A percentile compares a stretch with the other conserved stretches of the same genome.
phyloP scores from a whole-genome alignment of 2,113 vertebrate species.

The Trichomycterus rosablanca region DNA sequence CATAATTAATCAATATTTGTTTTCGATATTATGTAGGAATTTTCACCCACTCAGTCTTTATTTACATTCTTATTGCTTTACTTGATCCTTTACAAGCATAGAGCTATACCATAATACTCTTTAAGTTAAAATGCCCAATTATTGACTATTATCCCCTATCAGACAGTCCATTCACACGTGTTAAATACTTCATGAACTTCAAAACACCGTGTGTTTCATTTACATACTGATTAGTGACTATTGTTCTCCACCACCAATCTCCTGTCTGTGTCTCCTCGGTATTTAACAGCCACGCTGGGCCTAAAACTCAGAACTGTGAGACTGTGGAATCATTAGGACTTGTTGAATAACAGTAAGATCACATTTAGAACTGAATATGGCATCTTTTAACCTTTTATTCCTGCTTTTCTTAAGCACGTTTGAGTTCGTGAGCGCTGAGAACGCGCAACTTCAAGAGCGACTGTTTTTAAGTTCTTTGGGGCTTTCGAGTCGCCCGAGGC shows the following conservation, averaged over 20 bases:
- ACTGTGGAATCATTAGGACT: too few relatives aligned
- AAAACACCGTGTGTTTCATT: background rate
- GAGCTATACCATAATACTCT: too few relatives aligned
- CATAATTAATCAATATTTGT: too few relatives aligned
- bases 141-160: too few relatives aligned
- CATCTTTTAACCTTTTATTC: background rate
- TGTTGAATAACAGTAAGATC: too few relatives aligned
- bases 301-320: too few relatives aligned
- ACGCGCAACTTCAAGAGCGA: slow-evolving; percentile 53
- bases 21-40: too few relatives aligned
- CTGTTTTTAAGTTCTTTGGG: slow-evolving; percentile 70
- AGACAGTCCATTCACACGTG: background rate
- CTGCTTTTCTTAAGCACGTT: background rate
- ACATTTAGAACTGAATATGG: background rate
- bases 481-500: slow-evolving; percentile 58
- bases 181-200: background rate
- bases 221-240: slow-evolving; percentile 15
- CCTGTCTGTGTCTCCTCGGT: background rate
- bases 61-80: too few relatives aligned
- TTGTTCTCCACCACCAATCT: slow-evolving; percentile 31
- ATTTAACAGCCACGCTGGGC: too few relatives aligned
- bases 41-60: too few relatives aligned
- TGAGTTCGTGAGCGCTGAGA: slow-evolving; percentile 27
- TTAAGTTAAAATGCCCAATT: too few relatives aligned
- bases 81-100: too few relatives aligned